These are phyloP conservation scores for Stomorhina lunata DNA, from an alignment of 2,888 invertebrate genomes.

Conservation along the genomic window DNA sequence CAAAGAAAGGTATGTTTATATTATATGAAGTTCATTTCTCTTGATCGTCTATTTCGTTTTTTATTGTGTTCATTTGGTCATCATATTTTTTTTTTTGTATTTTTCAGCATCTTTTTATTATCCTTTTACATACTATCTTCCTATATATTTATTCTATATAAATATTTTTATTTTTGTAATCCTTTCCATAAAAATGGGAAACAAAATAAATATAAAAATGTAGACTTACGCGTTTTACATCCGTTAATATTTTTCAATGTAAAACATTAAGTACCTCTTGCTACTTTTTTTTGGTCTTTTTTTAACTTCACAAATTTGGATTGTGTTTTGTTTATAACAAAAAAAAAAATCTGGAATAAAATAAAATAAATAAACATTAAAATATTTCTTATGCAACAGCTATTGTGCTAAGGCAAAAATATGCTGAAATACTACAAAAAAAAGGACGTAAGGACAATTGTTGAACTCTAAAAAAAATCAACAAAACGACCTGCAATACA, in stretches of 20 bases:
- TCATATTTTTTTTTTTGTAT: conserved; percentile 21
- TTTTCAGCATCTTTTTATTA: conserved; percentile 21
- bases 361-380: conserved; percentile 77
- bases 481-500: conserved; percentile 33
- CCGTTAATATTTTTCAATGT: conserved; percentile 63
- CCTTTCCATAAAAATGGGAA: conserved; percentile 27
- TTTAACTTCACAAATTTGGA: conserved; percentile 30
- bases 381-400: conserved; percentile 70
- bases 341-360: conserved; percentile 5
- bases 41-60: conserved; percentile 52
- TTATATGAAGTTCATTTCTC: conserved; percentile 24
- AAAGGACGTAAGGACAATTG: conserved; percentile 57
- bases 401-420: conserved; percentile 54
- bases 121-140: conserved; percentile 39
- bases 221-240: conserved; percentile 64
- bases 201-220: conserved; percentile 25
- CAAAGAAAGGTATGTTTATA: conserved; percentile 45
- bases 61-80: conserved; percentile 56
- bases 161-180: conserved; percentile 50
- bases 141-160: conserved; percentile 21
- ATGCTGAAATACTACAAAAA: conserved; percentile 23
- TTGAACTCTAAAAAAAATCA: conserved; percentile 8
- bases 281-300: background rate
- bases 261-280: conserved; percentile 59
- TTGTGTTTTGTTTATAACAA: conserved; percentile 50